Base-by-base conservation (phyloP, 2,797 vertebrate species). In the Epinephelus malabaricus region DNA sequence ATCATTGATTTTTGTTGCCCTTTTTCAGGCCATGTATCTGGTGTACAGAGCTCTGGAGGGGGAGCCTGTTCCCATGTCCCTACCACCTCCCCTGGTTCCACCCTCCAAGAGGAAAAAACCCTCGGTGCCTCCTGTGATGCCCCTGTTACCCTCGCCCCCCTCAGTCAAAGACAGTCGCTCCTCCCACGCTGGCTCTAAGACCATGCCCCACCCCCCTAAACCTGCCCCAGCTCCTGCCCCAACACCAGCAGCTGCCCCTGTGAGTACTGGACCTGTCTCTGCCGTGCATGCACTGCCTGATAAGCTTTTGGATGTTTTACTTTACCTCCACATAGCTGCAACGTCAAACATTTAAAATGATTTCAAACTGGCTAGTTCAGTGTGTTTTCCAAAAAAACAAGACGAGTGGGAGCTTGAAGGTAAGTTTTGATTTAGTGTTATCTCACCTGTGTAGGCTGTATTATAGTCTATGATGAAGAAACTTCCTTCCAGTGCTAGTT, bases 31-130 rank as follows among this genome's bases (percentile, higher is more conserved):
- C 79, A 99, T 99, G 98, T 98, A 97, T 96, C 95, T 99, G 95
- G 98, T 99, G 47, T 99, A 99, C 93, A 96, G 97, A 85, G 98
- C 98, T 61, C 94, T 99, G 93, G 98, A 99, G 92, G 98, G 98
- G 34, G 98, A 99, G 88, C 93, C 96, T 63, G 98, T 99, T 90
- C 98, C 98, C 93, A 97, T 99, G 97, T 96, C 96, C 83, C 94
- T 99, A 82, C 97, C 98, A 59, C 93, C 97, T 82, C 92, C 96
- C 80, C 94, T 99, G 92, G 95, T 99, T 90, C 98, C 98, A 92
- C 97, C 96, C 83, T 98, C 97, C 73, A 99, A 99, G 92, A 96
- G 98, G 91, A 99, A 98, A 97, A 96, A 96, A 90, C 73, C 95
- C 63, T 91, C 91, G 34, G 91, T 96, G 77, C 92, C 96, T 88